Base-by-base conservation (phyloP, 2,113 vertebrate genomes). In the Aspiorhynchus laticeps region DNA sequence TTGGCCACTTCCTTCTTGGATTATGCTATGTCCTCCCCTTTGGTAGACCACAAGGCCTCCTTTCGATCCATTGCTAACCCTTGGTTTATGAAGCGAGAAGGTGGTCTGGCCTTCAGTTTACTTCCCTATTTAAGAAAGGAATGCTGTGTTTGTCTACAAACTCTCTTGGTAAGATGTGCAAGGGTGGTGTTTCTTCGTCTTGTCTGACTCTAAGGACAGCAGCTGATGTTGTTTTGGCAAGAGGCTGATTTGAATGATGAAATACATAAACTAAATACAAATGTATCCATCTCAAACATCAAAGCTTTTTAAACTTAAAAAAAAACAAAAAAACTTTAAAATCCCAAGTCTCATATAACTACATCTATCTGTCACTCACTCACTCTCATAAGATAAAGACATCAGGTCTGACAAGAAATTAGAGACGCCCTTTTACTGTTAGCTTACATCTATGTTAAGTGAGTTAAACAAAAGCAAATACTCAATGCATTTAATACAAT, bases 191-290 rank as follows among this genome's bases (percentile, higher is more conserved):
- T 61, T 51, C 69, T 48, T 74, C 33, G 1, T 36, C 48, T 71
- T 1, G 26, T 7, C 5, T 53, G 26, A 53, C 48, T 53, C 46
- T 78, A 17, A 2, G 48, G 19, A 69, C 1, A 28, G 14, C 77
- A 78, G 76, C 56, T 80, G 78, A 41, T 80, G 63, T 69, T 83
- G 80, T 69, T 83, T 83, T 24, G 12, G 53, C 78, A 80, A 19
- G 24, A 19, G 26, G 41, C 36, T 65, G 80, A 81, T 38, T 36
- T 73, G 69, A 73, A 73, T 73, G 33, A 24, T 38, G 17, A 38
- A 36, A 73, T 38, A 2, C 4, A 73, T 12, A 11, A 73, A 41
- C 33, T 12, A 73, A 24, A 12, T 24, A 73, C 19, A 73, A 24
- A 73, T 73, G 5, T 41, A 38, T 33, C 31, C 7, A 36, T 21